Conservation (phyloP, 2,888 invertebrate species). For the Cyclophora albipunctata region DNA sequence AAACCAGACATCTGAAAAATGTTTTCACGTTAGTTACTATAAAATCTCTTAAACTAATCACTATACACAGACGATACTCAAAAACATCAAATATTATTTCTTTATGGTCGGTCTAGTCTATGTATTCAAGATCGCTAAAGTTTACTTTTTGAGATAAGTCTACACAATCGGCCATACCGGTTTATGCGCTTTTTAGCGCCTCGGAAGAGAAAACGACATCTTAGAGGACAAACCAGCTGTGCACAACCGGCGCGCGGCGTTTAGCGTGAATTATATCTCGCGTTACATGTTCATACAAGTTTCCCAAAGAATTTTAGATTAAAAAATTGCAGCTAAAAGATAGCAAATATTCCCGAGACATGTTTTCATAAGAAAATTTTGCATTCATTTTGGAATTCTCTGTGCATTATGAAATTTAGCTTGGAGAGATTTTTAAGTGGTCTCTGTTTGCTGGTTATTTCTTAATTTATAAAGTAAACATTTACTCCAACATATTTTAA, state of each 20-base stretch:
- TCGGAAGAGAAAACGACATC: conserved; percentile 52
- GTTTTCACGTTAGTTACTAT: too few species aligned
- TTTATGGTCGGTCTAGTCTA: too few species aligned
- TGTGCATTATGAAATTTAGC: too few species aligned
- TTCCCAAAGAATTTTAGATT: conserved; percentile 5
- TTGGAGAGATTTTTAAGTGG: too few species aligned
- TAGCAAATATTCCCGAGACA: not conserved
- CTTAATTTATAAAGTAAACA: too few species aligned
- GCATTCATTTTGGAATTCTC: too few species aligned
- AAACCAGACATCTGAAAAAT: too few species aligned
- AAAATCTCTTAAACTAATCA: too few species aligned
- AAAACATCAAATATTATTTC: too few species aligned
- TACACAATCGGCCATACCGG: conserved; percentile 50
- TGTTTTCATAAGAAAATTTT: not conserved
- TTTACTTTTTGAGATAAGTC: conserved; percentile 16
- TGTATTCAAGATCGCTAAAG: conserved; percentile 12
- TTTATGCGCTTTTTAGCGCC: conserved; percentile 69
- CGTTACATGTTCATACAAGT: conserved; percentile 9
- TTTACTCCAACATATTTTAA: too few species aligned
- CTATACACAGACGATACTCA: too few species aligned
- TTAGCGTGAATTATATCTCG: conserved; percentile 19
- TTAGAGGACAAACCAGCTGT: conserved; percentile 37
- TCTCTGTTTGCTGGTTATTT: too few species aligned
- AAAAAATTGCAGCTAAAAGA: conserved; percentile 4
- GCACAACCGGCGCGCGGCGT: conserved; percentile 21